Evolutionary conservation across 1,140 invertebrate genomes (phyloP).

Genomic region (Tribolium castaneum): DNA sequence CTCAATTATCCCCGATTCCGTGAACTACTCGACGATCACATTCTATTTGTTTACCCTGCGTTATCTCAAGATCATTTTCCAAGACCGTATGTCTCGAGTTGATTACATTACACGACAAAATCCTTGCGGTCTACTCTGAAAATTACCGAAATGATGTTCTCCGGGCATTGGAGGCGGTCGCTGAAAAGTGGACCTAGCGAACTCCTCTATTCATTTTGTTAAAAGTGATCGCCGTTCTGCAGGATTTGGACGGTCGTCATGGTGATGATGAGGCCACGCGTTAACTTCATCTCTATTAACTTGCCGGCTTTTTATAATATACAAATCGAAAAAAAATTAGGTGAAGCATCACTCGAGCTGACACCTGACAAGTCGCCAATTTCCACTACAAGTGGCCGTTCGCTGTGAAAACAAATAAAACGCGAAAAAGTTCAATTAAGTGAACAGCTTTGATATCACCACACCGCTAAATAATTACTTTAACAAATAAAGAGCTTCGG

Average conservation of each 20-base stretch:
- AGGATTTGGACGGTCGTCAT: conserved; percentile 3
- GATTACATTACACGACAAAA: neutral
- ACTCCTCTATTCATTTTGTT: neutral
- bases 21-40: neutral
- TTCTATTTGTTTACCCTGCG: neutral
- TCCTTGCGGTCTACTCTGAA: neutral
- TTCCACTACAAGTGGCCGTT: conserved; percentile 4
- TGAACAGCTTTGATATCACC: neutral
- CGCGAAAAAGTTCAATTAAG: conserved; percentile 1
- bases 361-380: conserved; percentile 21
- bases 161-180: neutral
- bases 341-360: conserved; percentile 14
- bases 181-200: neutral
- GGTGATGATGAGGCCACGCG: conserved; percentile 4
- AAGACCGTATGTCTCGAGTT: neutral
- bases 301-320: conserved; percentile 21
- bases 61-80: neutral
- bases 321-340: conserved; percentile 21
- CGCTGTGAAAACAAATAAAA: conserved; percentile 7
- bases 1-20: neutral
- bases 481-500: neutral
- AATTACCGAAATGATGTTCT: neutral
- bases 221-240: neutral
- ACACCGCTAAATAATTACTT: neutral
- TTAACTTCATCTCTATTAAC: conserved; percentile 1